A percentile compares a stretch with the other conserved stretches of the same genome.
These are phyloP conservation scores for Acronicta leporina DNA, from an alignment of 2,888 invertebrate species.

Conservation along the genomic window DNA sequence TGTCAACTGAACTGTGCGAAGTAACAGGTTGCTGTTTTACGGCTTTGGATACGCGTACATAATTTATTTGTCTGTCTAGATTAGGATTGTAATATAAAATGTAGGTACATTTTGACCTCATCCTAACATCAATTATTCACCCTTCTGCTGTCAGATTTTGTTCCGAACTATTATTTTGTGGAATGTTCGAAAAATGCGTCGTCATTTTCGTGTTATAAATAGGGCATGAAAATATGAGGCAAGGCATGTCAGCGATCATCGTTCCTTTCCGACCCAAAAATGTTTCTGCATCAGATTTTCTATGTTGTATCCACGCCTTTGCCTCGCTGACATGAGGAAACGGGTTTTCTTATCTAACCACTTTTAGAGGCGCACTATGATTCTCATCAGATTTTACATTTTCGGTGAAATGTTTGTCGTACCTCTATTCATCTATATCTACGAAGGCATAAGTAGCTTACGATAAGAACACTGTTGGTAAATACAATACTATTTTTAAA, in stretches of 20 bases:
- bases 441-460: no score
- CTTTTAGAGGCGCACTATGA: no score
- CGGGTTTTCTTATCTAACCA: slow-evolving; percentile 3
- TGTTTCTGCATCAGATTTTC: slow-evolving; percentile 10
- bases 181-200: slow-evolving; percentile 6
- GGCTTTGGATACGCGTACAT: background rate
- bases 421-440: no score
- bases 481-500: no score
- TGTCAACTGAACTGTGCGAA: slow-evolving; percentile 6
- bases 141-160: background rate
- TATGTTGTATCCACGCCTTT: slow-evolving; percentile 9
- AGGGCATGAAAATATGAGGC: slow-evolving; percentile 2
- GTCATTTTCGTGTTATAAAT: slow-evolving; percentile 16
- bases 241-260: slow-evolving; percentile 22
- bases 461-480: no score
- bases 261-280: slow-evolving; percentile 36
- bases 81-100: background rate
- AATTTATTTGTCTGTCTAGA: background rate
- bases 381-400: slow-evolving; percentile 15
- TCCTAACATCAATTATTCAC: background rate
- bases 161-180: slow-evolving; percentile 5
- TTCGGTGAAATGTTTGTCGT: slow-evolving; percentile 5
- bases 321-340: slow-evolving; percentile 17
- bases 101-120: background rate
- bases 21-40: slow-evolving; percentile 21